These are phyloP conservation scores for Cephalopholis sonnerati DNA, from an alignment of 2,113 vertebrate species.

Conservation along the genomic window DNA sequence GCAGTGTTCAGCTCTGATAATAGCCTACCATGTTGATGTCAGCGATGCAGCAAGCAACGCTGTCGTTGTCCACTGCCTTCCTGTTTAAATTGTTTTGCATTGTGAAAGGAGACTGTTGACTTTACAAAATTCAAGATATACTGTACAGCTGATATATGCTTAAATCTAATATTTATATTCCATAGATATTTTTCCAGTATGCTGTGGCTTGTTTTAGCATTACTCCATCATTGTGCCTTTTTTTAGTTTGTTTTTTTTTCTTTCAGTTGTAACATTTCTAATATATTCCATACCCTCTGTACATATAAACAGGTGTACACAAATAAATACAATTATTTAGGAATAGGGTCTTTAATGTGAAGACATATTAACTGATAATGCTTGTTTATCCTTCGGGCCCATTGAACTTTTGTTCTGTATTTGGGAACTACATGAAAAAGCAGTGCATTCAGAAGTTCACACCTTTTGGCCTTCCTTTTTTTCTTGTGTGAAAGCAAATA, in stretches of 20 bases:
- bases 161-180: conserved; percentile 40
- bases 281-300: conserved; percentile 30
- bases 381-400: conserved; percentile 7
- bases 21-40: not conserved
- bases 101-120: conserved; percentile 14
- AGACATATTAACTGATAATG: conserved; percentile 8
- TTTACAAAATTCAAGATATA: not conserved
- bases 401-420: not conserved
- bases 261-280: conserved; percentile 1
- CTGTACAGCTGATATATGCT: conserved; percentile 8
- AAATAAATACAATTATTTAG: conserved; percentile 21
- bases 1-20: conserved; percentile 1
- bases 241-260: not conserved
- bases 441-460: not conserved
- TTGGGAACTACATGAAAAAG: conserved; percentile 1
- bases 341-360: conserved; percentile 12
- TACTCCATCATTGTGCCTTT: conserved; percentile 51
- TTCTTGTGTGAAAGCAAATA: not conserved
- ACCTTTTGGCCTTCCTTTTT: not conserved
- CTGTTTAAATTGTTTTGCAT: conserved; percentile 24
- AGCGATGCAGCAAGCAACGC: conserved; percentile 2
- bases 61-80: not conserved
- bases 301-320: conserved; percentile 21
- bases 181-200: conserved; percentile 2
- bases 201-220: conserved; percentile 17